Conservation (phyloP, 1,140 invertebrate species). For the Mycetomoellerius zeteki region DNA sequence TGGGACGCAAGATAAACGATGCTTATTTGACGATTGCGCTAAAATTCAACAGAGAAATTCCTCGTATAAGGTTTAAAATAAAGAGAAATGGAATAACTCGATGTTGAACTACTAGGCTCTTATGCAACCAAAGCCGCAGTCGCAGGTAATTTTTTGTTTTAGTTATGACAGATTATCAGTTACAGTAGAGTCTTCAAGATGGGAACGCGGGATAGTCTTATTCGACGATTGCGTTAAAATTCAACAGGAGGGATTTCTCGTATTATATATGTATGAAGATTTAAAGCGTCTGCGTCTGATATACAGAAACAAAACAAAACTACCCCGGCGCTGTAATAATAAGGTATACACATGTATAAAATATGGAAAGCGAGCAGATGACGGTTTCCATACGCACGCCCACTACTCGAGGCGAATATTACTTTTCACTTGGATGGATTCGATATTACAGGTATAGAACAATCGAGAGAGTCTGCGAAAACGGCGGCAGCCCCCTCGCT, state of each 20-base stretch:
- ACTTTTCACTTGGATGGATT: conserved; percentile 61
- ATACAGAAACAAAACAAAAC: conserved; percentile 1
- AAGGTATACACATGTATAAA: conserved; percentile 43
- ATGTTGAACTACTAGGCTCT: not conserved
- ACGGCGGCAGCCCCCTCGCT: conserved; percentile 15
- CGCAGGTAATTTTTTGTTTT: not conserved
- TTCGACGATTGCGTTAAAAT: conserved; percentile 1
- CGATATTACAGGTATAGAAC: conserved; percentile 63
- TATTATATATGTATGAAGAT: not conserved
- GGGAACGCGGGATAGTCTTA: not conserved
- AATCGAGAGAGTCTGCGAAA: conserved; percentile 64
- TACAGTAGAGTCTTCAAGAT: not conserved
- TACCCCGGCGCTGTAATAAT: conserved; percentile 34
- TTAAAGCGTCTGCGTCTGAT: conserved; percentile 10
- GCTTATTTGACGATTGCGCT: not conserved
- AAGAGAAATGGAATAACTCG: too few relatives aligned
- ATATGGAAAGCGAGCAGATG: conserved; percentile 52
- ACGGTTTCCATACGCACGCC: conserved; percentile 45
- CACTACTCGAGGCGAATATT: conserved; percentile 53
- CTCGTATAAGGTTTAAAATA: conserved; percentile 7
- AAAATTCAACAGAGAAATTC: not conserved
- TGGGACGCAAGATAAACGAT: too few relatives aligned
- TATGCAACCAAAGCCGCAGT: not conserved
- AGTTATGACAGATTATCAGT: not conserved
- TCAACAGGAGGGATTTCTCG: not conserved